Percentiles rank a stretch among this genome's conserved stretches.
Evolutionary conservation across 2,888 invertebrate species (phyloP).

Genomic region (Sceliomorpha sp.): DNA sequence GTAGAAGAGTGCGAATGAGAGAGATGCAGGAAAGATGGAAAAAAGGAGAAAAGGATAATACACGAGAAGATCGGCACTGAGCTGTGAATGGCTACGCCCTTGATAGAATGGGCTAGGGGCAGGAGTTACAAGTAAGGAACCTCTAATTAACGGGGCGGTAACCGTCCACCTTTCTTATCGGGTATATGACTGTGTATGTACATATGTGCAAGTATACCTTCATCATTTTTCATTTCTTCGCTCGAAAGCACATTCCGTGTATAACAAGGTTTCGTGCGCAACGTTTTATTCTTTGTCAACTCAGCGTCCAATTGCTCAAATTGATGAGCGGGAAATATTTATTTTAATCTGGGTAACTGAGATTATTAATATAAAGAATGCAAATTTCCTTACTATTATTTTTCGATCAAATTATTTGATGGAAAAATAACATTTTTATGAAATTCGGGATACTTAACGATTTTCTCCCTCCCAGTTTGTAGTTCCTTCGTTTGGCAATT

Average conservation of each 20-base stretch:
- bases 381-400: too few species aligned
- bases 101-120: conserved; percentile 63
- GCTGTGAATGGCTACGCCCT: conserved; percentile 70
- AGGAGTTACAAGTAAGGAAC: conserved; percentile 61
- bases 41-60: conserved; percentile 37
- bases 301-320: conserved; percentile 47
- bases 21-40: conserved; percentile 2
- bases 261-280: conserved; percentile 29
- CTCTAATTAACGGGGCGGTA: conserved; percentile 75
- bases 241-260: conserved; percentile 40
- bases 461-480: too few species aligned
- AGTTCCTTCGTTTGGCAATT: too few species aligned
- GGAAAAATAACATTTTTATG: too few species aligned
- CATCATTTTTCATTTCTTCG: conserved; percentile 25
- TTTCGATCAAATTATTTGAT: too few species aligned
- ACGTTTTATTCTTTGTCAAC: conserved; percentile 24
- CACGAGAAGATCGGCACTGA: conserved; percentile 53
- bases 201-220: conserved; percentile 32
- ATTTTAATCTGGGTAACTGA: too few species aligned
- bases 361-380: too few species aligned
- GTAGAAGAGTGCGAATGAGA: too few species aligned
- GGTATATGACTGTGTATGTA: conserved; percentile 47
- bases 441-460: too few species aligned
- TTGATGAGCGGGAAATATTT: too few species aligned
- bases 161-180: conserved; percentile 67